Evolutionary conservation across 2,113 vertebrate genomes (phyloP).

Genomic region (Oenanthe melanoleuca): DNA sequence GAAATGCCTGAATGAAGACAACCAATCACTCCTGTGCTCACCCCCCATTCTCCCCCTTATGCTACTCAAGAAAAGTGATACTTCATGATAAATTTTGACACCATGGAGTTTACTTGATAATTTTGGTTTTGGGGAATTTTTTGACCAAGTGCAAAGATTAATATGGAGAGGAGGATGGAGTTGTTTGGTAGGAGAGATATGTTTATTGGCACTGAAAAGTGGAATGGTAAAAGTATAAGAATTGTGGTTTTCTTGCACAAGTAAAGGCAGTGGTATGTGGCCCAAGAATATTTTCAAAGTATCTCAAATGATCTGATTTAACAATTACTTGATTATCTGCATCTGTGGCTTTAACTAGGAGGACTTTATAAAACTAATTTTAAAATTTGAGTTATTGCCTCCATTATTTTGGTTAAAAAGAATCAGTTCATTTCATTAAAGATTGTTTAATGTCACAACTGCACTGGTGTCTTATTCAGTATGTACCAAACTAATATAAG

Average conservation of each 20-base stretch:
- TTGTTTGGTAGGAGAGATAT: not conserved
- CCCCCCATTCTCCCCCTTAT: not conserved
- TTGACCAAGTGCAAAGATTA: not conserved
- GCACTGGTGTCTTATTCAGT: not conserved
- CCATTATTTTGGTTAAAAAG: not conserved
- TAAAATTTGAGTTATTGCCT: not conserved
- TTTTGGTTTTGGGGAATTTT: not conserved
- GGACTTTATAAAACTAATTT: not conserved
- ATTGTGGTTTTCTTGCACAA: not conserved
- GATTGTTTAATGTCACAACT: not conserved
- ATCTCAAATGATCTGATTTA: not conserved
- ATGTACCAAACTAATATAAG: not conserved
- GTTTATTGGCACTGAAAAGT: not conserved
- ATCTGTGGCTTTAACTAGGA: not conserved
- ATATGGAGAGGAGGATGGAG: not conserved
- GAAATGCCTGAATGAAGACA: not conserved
- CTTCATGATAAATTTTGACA: not conserved
- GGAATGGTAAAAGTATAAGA: not conserved
- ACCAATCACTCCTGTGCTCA: not conserved
- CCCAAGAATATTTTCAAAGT: not conserved
- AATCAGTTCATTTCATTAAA: not conserved
- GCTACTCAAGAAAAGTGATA: constrained; percentile 12
- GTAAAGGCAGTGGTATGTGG: not conserved
- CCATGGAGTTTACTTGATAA: not conserved
- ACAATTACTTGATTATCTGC: not conserved